Evolutionary conservation across 2,888 invertebrate genomes (phyloP), one percentile per base, ranked within the genome.

Genomic region (Saturnia pavonia): DNA sequence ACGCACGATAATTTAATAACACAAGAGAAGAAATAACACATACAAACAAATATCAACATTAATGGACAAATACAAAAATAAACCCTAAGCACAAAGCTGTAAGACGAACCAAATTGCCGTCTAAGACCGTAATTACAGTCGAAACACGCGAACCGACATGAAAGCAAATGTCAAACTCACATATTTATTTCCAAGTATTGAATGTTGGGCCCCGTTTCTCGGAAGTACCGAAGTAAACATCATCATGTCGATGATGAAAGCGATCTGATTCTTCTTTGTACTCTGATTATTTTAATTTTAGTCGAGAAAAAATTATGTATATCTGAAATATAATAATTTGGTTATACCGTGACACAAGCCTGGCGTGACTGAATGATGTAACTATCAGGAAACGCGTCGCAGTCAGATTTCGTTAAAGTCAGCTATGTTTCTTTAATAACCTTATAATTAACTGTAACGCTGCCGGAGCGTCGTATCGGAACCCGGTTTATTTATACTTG

Each of bases 151-250:
- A 92, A 88, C 82, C 80, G 87, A 91, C 93, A 93, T 94, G 92
- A 94, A 94, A 94, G 94, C 93, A 91, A 92, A 94, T 94, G 92
- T 94, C 94, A 94, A 94, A 91, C 91, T 91, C 91, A 92, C 92
- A 92, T 92, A 94, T 94, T 92, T 94, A 94, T 93, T 94, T 94
- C 94, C 92, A 91, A 92, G 94, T 94, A 94, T 94, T 92, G 94
- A 92, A 94, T 90, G 88, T 85, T 87, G 90, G 87, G 85, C 86
- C 85, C 82, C 86, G 89, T 80, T 93, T 94, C 93, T 91, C 85
- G 85, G 93, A 93, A 94, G 87, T 88, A 86, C 82, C 88, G 85
- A 83, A 86, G 91, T 93, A 94, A 93, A 94, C 93, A 94, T 89
- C 89, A 90, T 87, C 90, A 82, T 92, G 93, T 94, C 94, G 92